phyloP scores from a whole-genome alignment of 2,888 invertebrate genomes.

The Himalopsyche tibetana region DNA sequence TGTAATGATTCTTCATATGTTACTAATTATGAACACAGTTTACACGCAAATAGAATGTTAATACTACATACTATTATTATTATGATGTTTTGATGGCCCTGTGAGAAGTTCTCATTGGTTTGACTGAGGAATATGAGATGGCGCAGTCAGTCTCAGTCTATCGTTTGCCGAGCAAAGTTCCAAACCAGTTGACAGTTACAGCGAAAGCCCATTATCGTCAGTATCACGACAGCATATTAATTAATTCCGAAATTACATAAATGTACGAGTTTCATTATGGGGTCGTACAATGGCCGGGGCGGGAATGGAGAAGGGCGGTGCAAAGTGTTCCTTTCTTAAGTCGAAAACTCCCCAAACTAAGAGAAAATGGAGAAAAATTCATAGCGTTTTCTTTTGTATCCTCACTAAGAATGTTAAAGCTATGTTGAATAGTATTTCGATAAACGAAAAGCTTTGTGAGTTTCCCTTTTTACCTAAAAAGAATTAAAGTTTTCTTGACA shows the following conservation, averaged over 20 bases:
- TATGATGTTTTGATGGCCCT: not conserved
- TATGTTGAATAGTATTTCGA: not conserved
- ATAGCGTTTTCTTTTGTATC: not conserved
- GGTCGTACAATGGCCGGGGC: constrained; percentile 63
- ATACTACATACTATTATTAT: not conserved
- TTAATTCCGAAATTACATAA: constrained; percentile 66
- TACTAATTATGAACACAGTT: no score
- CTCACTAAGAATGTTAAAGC: not conserved
- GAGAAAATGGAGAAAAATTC: constrained; percentile 13
- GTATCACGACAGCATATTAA: constrained; percentile 66
- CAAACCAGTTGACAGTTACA: constrained; percentile 65
- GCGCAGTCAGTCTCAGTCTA: constrained; percentile 22
- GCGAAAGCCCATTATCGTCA: constrained; percentile 66
- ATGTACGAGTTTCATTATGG: constrained; percentile 66
- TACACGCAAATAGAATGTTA: not conserved
- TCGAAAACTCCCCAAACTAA: constrained; percentile 26
- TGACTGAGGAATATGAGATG: constrained; percentile 39
- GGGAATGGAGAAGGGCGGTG: not conserved
- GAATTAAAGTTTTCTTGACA: not conserved
- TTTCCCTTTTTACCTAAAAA: not conserved
- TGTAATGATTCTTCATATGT: no score
- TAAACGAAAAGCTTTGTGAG: not conserved
- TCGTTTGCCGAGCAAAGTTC: constrained; percentile 43
- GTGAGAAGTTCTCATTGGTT: constrained; percentile 16
- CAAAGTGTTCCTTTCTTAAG: constrained; percentile 30